Evolutionary conservation across 2,113 vertebrate species (phyloP).

Genomic region (Bos indicus): DNA sequence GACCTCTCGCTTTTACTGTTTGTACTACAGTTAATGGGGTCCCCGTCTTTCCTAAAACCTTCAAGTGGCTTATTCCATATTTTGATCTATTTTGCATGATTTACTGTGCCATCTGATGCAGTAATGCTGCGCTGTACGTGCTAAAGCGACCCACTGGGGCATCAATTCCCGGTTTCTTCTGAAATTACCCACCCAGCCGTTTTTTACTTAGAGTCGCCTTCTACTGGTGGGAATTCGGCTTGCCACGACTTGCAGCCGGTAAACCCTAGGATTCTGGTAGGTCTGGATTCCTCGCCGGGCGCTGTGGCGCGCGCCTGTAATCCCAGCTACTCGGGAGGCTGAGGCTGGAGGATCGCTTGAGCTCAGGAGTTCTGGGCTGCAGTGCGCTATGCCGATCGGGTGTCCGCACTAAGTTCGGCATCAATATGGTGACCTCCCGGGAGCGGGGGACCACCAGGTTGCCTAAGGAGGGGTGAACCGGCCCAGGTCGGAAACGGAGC

Average conservation of each 20-base stretch:
- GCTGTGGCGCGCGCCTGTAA: constrained; percentile 86
- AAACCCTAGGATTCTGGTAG: background rate
- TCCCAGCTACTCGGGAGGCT: constrained; percentile 83
- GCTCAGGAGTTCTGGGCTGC: constrained; percentile 82
- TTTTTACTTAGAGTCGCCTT: background rate
- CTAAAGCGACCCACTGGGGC: background rate
- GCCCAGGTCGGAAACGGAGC: constrained; percentile 87
- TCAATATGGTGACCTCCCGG: constrained; percentile 69
- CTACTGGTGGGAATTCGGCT: background rate
- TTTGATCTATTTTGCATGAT: background rate
- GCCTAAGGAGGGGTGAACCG: constrained; percentile 85
- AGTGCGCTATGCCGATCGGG: constrained; percentile 77
- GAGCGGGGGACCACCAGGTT: constrained; percentile 78
- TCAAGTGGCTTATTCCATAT: background rate
- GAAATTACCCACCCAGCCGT: background rate
- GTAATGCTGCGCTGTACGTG: background rate
- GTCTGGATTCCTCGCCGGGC: constrained; percentile 52
- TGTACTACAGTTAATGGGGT: background rate
- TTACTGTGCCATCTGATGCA: background rate
- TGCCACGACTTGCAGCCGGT: fast-evolving
- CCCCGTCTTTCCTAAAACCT: background rate
- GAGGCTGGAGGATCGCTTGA: constrained; percentile 80
- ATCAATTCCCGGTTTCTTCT: background rate
- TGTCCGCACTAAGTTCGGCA: constrained; percentile 78
- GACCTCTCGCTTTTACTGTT: background rate